A percentile compares a stretch with the other conserved stretches of the same genome.
phyloP scores from a whole-genome alignment of 2,113 vertebrate species.

The Hiodon alosoides region DNA sequence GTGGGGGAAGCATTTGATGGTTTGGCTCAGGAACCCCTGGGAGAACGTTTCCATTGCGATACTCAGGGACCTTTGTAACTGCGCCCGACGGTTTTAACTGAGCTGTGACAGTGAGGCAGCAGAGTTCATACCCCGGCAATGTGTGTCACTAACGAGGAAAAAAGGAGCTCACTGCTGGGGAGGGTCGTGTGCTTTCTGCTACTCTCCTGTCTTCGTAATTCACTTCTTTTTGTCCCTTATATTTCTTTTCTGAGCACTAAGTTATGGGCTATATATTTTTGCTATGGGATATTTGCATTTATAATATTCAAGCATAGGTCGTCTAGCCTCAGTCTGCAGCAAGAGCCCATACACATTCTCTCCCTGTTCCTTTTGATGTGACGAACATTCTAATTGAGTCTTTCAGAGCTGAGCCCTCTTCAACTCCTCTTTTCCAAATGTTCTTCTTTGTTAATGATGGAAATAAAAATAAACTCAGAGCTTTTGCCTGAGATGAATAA shows the following conservation, averaged over 20 bases:
- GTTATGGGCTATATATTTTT: no score
- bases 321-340: background rate
- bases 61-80: slow-evolving; percentile 19
- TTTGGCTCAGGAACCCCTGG: slow-evolving; percentile 13
- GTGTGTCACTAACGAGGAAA: slow-evolving; percentile 20
- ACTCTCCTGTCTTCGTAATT: slow-evolving; percentile 2
- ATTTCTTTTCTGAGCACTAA: no score
- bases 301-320: background rate
- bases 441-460: slow-evolving; percentile 28
- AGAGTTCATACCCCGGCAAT: slow-evolving; percentile 14
- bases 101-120: slow-evolving; percentile 21
- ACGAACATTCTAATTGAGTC: slow-evolving; percentile 21
- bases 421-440: slow-evolving; percentile 29
- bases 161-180: slow-evolving; percentile 24
- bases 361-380: slow-evolving; percentile 30
- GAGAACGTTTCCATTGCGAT: slow-evolving; percentile 23
- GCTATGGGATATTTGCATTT: background rate
- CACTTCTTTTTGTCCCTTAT: background rate
- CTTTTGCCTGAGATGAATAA: slow-evolving; percentile 33
- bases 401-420: slow-evolving; percentile 20
- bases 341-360: slow-evolving; percentile 3
- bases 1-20: background rate
- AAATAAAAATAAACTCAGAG: slow-evolving; percentile 15
- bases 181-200: background rate
- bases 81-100: slow-evolving; percentile 23